Evolutionary conservation across 2,888 invertebrate genomes (phyloP).

Genomic region (Boloria euphrosyne): DNA sequence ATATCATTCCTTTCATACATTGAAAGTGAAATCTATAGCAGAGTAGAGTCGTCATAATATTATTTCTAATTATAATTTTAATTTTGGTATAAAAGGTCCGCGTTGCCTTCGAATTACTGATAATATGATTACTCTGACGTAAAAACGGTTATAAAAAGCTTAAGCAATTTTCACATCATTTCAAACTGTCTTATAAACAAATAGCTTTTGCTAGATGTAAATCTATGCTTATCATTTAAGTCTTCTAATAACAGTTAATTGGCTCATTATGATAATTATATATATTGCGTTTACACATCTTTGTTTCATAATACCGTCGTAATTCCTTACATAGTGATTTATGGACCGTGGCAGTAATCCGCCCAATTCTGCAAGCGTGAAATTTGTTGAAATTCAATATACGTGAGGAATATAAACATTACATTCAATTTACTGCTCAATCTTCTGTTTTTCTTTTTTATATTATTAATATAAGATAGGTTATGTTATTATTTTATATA

Average conservation of each 20-base stretch:
- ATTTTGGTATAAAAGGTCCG: too few species aligned
- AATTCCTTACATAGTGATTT: conserved; percentile 42
- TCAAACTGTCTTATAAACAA: neutral
- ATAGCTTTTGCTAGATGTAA: neutral
- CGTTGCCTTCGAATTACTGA: too few species aligned
- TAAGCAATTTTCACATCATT: neutral
- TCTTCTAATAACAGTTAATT: conserved; percentile 29
- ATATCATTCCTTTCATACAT: too few species aligned
- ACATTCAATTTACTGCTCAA: conserved; percentile 1
- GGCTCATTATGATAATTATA: conserved; percentile 35
- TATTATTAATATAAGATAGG: too few species aligned
- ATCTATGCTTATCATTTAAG: conserved; percentile 10
- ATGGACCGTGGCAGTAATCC: conserved; percentile 46
- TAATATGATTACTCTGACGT: too few species aligned
- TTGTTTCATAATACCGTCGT: conserved; percentile 36
- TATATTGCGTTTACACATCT: conserved; percentile 37
- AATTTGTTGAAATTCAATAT: conserved; percentile 30
- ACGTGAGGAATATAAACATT: conserved; percentile 1
- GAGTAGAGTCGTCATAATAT: too few species aligned
- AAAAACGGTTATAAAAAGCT: too few species aligned
- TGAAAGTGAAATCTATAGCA: too few species aligned
- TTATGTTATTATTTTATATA: too few species aligned
- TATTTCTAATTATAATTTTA: too few species aligned
- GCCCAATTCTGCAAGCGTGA: conserved; percentile 40
- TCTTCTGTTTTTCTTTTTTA: neutral